A percentile compares a stretch with the other conserved stretches of the same genome.
Evolutionary conservation across 2,888 invertebrate genomes (phyloP).

Genomic region (Drosophila infuscata): DNA sequence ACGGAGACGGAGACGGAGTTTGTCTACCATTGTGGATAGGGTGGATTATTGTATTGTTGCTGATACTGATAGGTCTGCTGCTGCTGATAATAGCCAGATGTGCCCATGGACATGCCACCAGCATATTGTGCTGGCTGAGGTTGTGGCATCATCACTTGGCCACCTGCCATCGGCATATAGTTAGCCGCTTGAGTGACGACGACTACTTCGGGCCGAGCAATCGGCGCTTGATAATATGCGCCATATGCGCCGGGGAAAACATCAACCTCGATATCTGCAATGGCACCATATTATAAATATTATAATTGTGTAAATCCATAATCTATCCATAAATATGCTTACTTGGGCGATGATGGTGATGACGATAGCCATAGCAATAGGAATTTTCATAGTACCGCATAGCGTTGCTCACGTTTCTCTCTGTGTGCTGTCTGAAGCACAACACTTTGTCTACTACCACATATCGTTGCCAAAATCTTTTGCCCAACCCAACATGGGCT

Average conservation of each 20-base stretch:
- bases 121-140: constrained; percentile 43
- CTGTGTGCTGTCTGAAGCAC: constrained; percentile 51
- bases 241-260: constrained; percentile 73
- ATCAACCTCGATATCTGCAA: constrained; percentile 76
- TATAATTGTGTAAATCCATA: background rate
- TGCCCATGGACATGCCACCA: constrained; percentile 42
- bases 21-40: constrained; percentile 9
- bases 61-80: constrained; percentile 67
- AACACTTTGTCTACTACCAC: constrained; percentile 54
- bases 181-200: constrained; percentile 62
- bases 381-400: constrained; percentile 77
- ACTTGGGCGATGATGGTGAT: constrained; percentile 77
- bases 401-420: constrained; percentile 3
- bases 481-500: background rate
- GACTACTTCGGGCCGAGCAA: constrained; percentile 69
- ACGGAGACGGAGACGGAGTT: background rate
- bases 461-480: constrained; percentile 14
- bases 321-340: constrained; percentile 10
- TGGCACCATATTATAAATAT: background rate
- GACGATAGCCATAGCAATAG: constrained; percentile 69
- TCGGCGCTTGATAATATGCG: constrained; percentile 69
- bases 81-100: constrained; percentile 65
- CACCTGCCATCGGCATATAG: constrained; percentile 48
- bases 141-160: constrained; percentile 62
- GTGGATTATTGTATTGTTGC: constrained; percentile 51